A percentile compares a stretch with the other conserved stretches of the same genome.
These are phyloP conservation scores for Brachionus rubens DNA, from an alignment of 1,140 invertebrate genomes.

Conservation along the genomic window DNA sequence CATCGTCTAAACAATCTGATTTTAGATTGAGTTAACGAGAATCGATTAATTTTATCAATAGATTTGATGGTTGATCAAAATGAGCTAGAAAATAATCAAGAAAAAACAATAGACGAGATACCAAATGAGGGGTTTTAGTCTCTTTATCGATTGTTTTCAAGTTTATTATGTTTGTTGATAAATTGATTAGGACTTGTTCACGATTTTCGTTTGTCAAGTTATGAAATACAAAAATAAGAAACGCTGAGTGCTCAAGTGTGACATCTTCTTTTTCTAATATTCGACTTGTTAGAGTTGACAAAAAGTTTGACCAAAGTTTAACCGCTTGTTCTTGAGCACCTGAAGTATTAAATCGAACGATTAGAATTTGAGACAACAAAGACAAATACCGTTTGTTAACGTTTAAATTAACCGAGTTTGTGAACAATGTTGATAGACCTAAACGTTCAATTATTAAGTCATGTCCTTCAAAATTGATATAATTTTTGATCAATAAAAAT, in stretches of 20 bases:
- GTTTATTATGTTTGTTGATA: not conserved
- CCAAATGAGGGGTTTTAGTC: not conserved
- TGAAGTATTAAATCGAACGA: not conserved
- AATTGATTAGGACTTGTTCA: not conserved
- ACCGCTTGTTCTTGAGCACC: not conserved
- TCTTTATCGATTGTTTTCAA: not conserved
- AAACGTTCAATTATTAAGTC: too few species aligned
- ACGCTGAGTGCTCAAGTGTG: not conserved
- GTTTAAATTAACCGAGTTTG: too few species aligned
- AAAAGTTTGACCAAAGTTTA: not conserved
- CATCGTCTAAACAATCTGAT: not conserved
- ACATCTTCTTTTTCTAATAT: not conserved
- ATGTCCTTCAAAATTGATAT: not conserved
- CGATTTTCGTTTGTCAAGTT: not conserved
- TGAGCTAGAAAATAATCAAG: not conserved
- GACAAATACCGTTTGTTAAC: not conserved
- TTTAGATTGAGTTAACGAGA: not conserved
- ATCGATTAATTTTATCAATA: not conserved
- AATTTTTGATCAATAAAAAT: slow-evolving; percentile 9
- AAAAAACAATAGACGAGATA: not conserved
- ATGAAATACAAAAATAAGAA: slow-evolving; percentile 23
- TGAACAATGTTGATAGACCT: too few species aligned
- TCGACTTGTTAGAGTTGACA: not conserved
- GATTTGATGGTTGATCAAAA: not conserved
- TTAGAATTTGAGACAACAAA: not conserved